phyloP scores from a whole-genome alignment of 2,888 invertebrate species.

The Glaucopsyche alexis region DNA sequence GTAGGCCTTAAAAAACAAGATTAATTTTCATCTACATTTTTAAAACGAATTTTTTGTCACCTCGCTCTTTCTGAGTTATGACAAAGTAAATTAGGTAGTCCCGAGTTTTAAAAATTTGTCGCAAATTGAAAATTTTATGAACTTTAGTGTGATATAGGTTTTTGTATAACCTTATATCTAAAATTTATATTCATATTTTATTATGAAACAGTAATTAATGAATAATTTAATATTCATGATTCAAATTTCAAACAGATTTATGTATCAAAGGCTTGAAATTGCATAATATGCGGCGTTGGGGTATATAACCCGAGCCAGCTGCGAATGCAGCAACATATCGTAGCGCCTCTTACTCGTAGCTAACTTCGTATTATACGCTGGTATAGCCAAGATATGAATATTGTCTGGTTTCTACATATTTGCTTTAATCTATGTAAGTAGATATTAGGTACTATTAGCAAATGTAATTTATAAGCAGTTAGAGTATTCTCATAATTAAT shows the following conservation, averaged over 20 bases:
- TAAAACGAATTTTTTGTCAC: not conserved
- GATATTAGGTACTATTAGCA: too few species aligned
- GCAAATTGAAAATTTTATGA: too few species aligned
- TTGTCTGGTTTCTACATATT: not conserved
- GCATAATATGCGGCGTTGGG: not conserved
- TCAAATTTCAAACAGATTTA: not conserved
- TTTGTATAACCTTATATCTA: not conserved
- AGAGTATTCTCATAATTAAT: too few species aligned
- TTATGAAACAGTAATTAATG: not conserved
- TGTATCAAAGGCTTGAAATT: constrained; percentile 8
- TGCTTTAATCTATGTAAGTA: too few species aligned
- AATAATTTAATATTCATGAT: constrained; percentile 6
- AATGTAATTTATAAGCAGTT: too few species aligned
- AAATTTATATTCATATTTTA: not conserved
- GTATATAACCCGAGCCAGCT: not conserved
- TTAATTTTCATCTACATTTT: not conserved
- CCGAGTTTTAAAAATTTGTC: too few species aligned
- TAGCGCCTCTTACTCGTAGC: not conserved
- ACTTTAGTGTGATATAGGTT: not conserved
- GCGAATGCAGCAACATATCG: not conserved
- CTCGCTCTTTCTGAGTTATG: not conserved
- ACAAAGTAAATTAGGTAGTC: too few species aligned
- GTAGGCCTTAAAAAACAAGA: not conserved
- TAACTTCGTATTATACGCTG: not conserved
- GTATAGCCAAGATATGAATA: not conserved